Evolutionary conservation across 2,113 vertebrate genomes (phyloP).

Genomic region (Petrocephalus zakoni): DNA sequence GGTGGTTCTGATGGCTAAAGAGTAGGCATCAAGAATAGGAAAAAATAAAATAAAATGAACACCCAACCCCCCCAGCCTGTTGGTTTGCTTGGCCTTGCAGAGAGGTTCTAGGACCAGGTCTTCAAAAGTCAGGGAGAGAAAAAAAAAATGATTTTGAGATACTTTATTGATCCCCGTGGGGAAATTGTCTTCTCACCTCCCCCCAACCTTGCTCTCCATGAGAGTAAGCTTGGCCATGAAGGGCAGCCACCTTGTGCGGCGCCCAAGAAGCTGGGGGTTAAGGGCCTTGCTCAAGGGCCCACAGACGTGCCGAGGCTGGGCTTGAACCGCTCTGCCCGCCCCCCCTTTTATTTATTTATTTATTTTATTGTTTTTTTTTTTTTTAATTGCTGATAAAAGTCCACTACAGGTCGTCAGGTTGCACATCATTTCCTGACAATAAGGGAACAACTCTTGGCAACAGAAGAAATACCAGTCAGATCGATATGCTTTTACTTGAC

Average conservation of each 20-base stretch:
- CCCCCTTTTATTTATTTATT: too few species aligned
- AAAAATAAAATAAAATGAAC: constrained; percentile 1
- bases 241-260: too few species aligned
- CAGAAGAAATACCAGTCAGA: constrained; percentile 24
- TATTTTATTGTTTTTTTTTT: too few species aligned
- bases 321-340: too few species aligned
- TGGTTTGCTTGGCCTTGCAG: not conserved
- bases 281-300: too few species aligned
- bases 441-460: constrained; percentile 46
- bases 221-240: too few species aligned
- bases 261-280: too few species aligned
- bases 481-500: constrained; percentile 29
- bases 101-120: constrained; percentile 16
- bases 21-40: not conserved
- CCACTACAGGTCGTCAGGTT: constrained; percentile 17
- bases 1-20: constrained; percentile 4
- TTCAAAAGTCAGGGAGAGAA: constrained; percentile 23
- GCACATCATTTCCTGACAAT: constrained; percentile 29
- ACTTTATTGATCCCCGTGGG: too few species aligned
- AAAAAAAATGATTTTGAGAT: too few species aligned
- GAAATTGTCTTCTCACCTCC: too few species aligned
- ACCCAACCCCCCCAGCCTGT: not conserved
- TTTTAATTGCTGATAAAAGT: constrained; percentile 10
- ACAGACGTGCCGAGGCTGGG: too few species aligned
- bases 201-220: too few species aligned